These are phyloP conservation scores for Ptilodon capucinus DNA, from an alignment of 2,888 invertebrate species.

Conservation along the genomic window DNA sequence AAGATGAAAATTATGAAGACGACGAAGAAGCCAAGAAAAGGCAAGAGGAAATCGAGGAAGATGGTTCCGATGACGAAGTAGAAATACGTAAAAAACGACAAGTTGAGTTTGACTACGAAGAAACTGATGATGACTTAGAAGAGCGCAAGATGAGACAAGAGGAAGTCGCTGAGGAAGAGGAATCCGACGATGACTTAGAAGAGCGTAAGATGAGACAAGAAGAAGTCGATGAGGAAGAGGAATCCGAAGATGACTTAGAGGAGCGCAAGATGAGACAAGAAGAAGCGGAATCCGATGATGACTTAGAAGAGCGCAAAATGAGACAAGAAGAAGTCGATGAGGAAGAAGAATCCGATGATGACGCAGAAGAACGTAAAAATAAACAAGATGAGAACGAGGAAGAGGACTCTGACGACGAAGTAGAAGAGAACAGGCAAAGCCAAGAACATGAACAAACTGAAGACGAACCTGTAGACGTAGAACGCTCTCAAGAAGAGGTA, in stretches of 20 bases:
- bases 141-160: constrained; percentile 1
- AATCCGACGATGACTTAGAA: constrained; percentile 10
- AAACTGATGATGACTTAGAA: constrained; percentile 1
- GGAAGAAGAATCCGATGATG: constrained; percentile 9
- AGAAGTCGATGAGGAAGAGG: constrained; percentile 14
- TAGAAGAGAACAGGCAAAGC: constrained; percentile 2
- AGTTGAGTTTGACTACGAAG: constrained; percentile 1
- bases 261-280: constrained; percentile 3
- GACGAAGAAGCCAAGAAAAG: constrained; percentile 7
- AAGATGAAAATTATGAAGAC: constrained; percentile 9
- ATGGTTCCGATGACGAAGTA: constrained; percentile 6
- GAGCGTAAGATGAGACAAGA: constrained; percentile 4
- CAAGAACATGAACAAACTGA: constrained; percentile 3
- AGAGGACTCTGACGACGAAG: constrained; percentile 7
- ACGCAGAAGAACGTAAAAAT: constrained; percentile 4
- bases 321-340: constrained; percentile 14
- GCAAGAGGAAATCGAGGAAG: constrained; percentile 11
- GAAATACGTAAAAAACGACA: constrained; percentile 4
- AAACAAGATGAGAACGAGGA: constrained; percentile 11
- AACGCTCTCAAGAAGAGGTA: constrained; percentile 9
- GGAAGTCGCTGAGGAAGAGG: not conserved
- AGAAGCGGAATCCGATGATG: constrained; percentile 7
- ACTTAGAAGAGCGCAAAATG: constrained; percentile 2
- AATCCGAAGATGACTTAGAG: constrained; percentile 8
- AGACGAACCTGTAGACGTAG: not conserved